Base-by-base conservation (phyloP, 64 coral and sea anemone species). In the Montipora efflorescens region DNA sequence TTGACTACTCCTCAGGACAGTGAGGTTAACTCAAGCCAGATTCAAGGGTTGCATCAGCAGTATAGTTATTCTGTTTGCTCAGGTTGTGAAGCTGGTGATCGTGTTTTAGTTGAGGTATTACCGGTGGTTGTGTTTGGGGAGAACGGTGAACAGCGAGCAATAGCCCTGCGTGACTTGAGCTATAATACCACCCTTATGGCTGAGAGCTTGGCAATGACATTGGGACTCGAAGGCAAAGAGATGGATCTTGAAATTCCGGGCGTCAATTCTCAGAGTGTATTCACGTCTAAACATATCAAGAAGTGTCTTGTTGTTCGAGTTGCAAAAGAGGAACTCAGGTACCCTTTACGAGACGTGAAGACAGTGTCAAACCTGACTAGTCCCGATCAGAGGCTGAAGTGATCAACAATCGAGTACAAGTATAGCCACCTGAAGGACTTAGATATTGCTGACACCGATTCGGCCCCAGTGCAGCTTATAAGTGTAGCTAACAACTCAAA, bases 201-300 rank as follows among this genome's bases (percentile, higher is more conserved):
- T 79, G 46, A 79, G 52, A 43, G 47, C 2, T 79, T 79, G 20
- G 46, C 76, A 1, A 45, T 45, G 45, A 15, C 12, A 15, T 7
- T 79, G 6, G 77, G 48, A 7, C 47, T 79, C 53, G 7, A 84
- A 67, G 82, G 57, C 82, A 84, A 70, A 36, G 59, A 84, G 64
- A 19, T 64, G 66, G 81, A 84, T 18, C 55, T 84, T 5, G 55
- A 84, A 69, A 61, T 84, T 43, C 81, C 58, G 66, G 81, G 81
- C 3, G 64, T 84, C 5, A 84, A 84, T 69, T 36, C 57, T 9
- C 15, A 64, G 57, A 64, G 48, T 8, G 55, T 51, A 25, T 61
- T 84, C 43, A 43, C 81, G n/a, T 84, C 53, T 11, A 7, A 84
- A 51, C 81, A 84, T 10, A 84, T 66, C 53, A 84, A 69, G 55